phyloP scores from a whole-genome alignment of 2,113 vertebrate species.

The Marmota monax region DNA sequence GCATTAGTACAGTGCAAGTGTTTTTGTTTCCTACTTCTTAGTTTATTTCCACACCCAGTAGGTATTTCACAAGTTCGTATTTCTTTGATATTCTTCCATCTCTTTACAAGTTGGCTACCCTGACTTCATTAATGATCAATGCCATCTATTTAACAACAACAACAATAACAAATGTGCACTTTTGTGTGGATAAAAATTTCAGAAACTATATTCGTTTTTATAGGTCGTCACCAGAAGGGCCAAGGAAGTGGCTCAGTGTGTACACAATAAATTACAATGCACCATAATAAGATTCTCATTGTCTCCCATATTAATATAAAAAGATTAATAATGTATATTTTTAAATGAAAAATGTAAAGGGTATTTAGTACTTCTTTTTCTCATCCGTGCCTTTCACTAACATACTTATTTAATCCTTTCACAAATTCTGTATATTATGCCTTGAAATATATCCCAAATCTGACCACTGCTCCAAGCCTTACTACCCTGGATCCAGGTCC shows the following conservation, averaged over 20 bases:
- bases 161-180: not conserved
- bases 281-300: not conserved
- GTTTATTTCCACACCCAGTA: not conserved
- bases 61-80: not conserved
- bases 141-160: not conserved
- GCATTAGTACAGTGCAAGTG: not conserved
- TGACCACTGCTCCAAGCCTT: not conserved
- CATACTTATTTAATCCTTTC: not conserved
- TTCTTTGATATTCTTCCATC: not conserved
- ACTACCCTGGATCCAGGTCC: not conserved
- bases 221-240: not conserved
- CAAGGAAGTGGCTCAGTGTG: not conserved
- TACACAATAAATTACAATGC: not conserved
- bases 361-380: not conserved
- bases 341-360: not conserved
- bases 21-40: slow-evolving; percentile 27
- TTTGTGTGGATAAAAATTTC: not conserved
- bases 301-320: not conserved
- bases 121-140: not conserved
- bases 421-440: not conserved
- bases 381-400: slow-evolving; percentile 34
- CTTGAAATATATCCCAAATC: slow-evolving; percentile 12
- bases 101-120: not conserved
- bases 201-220: not conserved
- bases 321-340: not conserved